Evolutionary conservation across 2,888 invertebrate species (phyloP).

Genomic region (Schrankia costaestrigalis): DNA sequence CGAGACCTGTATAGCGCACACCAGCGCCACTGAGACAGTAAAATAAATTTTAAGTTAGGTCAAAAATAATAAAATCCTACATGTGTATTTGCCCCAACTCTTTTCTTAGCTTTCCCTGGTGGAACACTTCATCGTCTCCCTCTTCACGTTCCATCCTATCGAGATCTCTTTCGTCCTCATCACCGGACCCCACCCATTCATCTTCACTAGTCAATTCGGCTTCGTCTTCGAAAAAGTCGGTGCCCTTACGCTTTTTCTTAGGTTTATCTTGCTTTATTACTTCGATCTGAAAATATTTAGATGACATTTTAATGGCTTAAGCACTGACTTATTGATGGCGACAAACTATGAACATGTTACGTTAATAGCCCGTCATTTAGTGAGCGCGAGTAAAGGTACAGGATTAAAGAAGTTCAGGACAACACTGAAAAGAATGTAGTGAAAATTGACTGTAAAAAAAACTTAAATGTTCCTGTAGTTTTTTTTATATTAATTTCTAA

Average conservation of each 20-base stretch:
- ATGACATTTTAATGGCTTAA: not conserved
- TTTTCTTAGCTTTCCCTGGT: constrained; percentile 87
- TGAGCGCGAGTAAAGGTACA: no score
- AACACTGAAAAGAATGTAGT: no score
- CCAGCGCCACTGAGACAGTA: no score
- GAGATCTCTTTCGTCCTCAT: constrained; percentile 90
- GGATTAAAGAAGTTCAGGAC: no score
- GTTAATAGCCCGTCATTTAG: no score
- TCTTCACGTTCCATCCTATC: constrained; percentile 91
- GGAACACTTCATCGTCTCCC: constrained; percentile 91
- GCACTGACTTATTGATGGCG: not conserved
- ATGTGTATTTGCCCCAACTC: constrained; percentile 93
- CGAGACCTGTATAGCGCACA: no score
- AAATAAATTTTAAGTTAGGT: no score
- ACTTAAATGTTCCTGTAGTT: no score
- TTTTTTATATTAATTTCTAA: no score
- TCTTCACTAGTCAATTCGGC: constrained; percentile 94
- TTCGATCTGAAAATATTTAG: constrained; percentile 48
- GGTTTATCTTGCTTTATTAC: constrained; percentile 42
- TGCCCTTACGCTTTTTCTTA: constrained; percentile 73
- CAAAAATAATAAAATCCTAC: constrained; percentile 70
- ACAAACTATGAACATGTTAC: no score
- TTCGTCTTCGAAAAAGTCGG: constrained; percentile 92
- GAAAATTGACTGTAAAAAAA: no score
- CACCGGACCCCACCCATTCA: constrained; percentile 90